These are phyloP conservation scores for Enteromius radiatus DNA, from an alignment of 2,797 vertebrate species.

Conservation along the genomic window DNA sequence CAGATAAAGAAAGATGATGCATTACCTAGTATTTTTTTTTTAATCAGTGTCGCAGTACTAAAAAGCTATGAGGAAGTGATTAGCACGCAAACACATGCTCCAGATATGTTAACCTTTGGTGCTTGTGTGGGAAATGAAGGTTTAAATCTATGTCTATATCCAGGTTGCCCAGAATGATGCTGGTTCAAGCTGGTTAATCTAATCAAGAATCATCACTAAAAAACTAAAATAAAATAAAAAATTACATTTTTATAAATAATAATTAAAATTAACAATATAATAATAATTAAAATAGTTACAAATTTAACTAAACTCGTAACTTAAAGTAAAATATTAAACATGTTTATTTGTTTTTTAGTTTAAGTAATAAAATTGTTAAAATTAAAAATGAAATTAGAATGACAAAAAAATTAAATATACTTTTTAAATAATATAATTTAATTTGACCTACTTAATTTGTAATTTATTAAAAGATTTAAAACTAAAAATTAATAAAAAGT, in stretches of 20 bases:
- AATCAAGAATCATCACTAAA: not conserved
- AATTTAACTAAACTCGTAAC: not conserved
- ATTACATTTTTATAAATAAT: not conserved
- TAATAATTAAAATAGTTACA: no score
- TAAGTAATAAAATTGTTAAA: not conserved
- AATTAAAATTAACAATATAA: not conserved
- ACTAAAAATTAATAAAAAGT: not conserved
- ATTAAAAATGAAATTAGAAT: not conserved
- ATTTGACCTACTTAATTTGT: not conserved
- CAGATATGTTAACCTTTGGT: not conserved
- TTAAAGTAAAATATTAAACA: not conserved
- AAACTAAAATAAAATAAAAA: not conserved
- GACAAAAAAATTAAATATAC: not conserved
- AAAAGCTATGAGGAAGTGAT: not conserved
- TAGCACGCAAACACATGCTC: not conserved
- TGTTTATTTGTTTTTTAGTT: not conserved
- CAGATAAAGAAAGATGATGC: constrained; percentile 19
- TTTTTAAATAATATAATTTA: not conserved
- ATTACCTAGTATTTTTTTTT: constrained; percentile 8
- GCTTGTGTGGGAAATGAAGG: not conserved
- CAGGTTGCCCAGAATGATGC: not conserved
- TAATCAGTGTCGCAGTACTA: not conserved
- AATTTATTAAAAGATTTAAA: no score
- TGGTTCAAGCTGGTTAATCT: not conserved
- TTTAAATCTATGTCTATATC: not conserved